A percentile compares a stretch with the other conserved stretches of the same genome.
phyloP scores from a whole-genome alignment of 2,113 vertebrate species.

The Euleptes europaea region DNA sequence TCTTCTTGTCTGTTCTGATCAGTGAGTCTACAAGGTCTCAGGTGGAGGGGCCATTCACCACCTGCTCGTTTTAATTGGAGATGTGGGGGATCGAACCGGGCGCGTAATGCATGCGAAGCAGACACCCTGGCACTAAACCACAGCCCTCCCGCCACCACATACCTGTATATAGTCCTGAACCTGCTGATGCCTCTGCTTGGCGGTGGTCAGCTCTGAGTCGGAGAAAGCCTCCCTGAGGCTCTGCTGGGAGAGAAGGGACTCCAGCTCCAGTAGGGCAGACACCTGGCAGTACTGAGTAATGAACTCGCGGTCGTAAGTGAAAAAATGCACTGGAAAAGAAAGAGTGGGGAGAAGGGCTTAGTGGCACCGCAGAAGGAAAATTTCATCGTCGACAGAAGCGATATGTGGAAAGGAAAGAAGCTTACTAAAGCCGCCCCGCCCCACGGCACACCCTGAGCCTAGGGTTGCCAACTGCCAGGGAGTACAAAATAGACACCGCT shows the following conservation, averaged over 20 bases:
- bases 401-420: not conserved
- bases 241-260: slow-evolving; percentile 91
- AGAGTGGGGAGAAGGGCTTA: not conserved
- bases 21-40: no score
- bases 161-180: slow-evolving; percentile 90
- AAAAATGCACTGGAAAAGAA: slow-evolving; percentile 83
- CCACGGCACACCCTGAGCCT: not conserved
- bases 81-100: no score
- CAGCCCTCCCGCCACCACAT: not conserved
- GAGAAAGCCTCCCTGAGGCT: slow-evolving; percentile 90
- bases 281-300: slow-evolving; percentile 88
- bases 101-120: no score
- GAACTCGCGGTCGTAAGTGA: slow-evolving; percentile 84
- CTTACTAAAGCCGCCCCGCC: fast-evolving
- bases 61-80: no score
- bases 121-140: no score
- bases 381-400: not conserved
- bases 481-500: no score
- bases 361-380: not conserved
- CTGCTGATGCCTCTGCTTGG: slow-evolving; percentile 89
- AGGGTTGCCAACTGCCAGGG: no score
- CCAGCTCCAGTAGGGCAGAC: slow-evolving; percentile 87
- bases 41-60: no score
- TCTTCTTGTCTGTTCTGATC: no score
- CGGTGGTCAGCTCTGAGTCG: slow-evolving; percentile 78